These are phyloP conservation scores for Nothocercus nigrocapillus DNA, from an alignment of 2,113 vertebrate genomes.

Conservation along the genomic window DNA sequence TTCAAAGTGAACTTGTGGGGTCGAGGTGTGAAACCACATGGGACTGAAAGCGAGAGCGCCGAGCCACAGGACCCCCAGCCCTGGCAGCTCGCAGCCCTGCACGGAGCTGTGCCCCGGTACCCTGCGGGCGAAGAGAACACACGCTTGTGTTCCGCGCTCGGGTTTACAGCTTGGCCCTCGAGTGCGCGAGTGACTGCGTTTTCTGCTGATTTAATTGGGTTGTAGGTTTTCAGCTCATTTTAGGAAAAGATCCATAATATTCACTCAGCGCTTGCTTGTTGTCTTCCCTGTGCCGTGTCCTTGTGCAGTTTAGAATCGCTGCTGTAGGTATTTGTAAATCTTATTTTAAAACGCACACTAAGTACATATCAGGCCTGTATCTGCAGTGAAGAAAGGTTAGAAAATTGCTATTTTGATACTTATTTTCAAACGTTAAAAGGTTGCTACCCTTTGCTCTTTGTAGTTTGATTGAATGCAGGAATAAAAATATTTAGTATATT, in stretches of 20 bases:
- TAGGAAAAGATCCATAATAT: background rate
- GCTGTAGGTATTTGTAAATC: background rate
- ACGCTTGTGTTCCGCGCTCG: background rate
- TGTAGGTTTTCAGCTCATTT: slow-evolving; percentile 3
- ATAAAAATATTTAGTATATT: background rate
- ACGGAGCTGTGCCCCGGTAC: rapidly evolving
- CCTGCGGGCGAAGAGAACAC: rapidly evolving
- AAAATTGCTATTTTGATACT: background rate
- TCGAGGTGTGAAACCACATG: slow-evolving; percentile 68
- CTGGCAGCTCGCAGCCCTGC: rapidly evolving
- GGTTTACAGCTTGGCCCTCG: background rate
- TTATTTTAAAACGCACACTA: background rate
- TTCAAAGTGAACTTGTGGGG: slow-evolving; percentile 69
- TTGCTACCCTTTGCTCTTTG: background rate
- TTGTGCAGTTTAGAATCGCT: background rate
- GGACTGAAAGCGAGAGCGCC: slow-evolving; percentile 21
- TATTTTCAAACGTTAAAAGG: slow-evolving; percentile 7
- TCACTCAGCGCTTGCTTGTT: background rate
- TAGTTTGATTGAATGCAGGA: background rate
- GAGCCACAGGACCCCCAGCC: background rate
- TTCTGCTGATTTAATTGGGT: slow-evolving; percentile 24
- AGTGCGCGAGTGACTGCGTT: background rate
- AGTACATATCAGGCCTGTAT: background rate
- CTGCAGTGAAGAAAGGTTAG: background rate
- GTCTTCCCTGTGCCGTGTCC: background rate